Percentiles rank a stretch among this genome's conserved stretches.
Conservation (phyloP, 2,888 invertebrate genomes). For the Pseudanteris insignis region DNA sequence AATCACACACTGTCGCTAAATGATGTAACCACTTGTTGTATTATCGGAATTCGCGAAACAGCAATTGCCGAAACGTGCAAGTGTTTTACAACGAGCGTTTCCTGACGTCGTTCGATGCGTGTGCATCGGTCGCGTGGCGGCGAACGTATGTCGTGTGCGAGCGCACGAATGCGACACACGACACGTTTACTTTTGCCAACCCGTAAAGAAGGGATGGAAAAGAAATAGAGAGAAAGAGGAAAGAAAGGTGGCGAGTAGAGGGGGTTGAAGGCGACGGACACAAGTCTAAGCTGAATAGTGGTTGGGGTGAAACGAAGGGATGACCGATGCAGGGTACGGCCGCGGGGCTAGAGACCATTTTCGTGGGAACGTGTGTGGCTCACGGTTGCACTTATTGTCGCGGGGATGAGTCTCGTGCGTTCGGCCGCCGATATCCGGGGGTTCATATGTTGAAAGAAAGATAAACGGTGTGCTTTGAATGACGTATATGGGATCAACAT, state of each 20-base stretch:
- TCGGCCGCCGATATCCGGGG: conserved; percentile 50
- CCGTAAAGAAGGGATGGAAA: conserved; percentile 36
- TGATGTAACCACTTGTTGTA: conserved; percentile 39
- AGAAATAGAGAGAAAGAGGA: conserved; percentile 24
- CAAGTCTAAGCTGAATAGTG: conserved; percentile 41
- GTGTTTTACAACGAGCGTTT: conserved; percentile 34
- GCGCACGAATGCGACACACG: conserved; percentile 63
- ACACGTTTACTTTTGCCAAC: conserved; percentile 46
- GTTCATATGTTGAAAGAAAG: conserved; percentile 38
- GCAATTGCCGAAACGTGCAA: conserved; percentile 33
- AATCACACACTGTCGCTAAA: too few relatives aligned
- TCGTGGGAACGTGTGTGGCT: conserved; percentile 64
- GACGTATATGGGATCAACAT: conserved; percentile 35
- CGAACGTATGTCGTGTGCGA: conserved; percentile 67
- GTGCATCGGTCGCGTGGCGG: conserved; percentile 66
- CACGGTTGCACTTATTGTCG: conserved; percentile 46
- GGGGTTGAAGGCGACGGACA: conserved; percentile 31
- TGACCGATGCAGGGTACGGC: conserved; percentile 24
- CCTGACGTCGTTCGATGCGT: conserved; percentile 53
- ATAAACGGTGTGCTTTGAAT: conserved; percentile 37
- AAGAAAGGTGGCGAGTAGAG: conserved; percentile 29
- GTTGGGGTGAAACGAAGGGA: conserved; percentile 32
- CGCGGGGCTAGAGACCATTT: conserved; percentile 50
- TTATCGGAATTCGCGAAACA: conserved; percentile 30
- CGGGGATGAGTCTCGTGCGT: conserved; percentile 49